A percentile compares a stretch with the other conserved stretches of the same genome.
These are phyloP conservation scores for Eulemur albifrons DNA, from an alignment of 2,797 vertebrate species.

Conservation along the genomic window DNA sequence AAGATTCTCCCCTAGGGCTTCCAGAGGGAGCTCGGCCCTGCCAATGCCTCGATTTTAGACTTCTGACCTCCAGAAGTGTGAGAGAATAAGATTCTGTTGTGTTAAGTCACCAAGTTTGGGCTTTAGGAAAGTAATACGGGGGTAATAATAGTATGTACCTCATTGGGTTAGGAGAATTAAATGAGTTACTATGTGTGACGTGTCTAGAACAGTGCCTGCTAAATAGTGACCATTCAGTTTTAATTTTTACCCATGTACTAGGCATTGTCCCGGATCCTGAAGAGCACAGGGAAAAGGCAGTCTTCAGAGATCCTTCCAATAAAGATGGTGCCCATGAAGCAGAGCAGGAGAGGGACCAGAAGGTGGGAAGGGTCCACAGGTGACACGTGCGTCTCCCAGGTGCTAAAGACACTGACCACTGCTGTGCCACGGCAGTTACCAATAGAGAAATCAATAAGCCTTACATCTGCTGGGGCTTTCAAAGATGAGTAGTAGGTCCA, in stretches of 20 bases:
- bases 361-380: background rate
- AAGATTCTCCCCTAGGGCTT: background rate
- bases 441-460: background rate
- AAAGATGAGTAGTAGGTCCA: background rate
- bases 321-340: background rate
- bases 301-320: background rate
- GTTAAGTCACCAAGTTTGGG: background rate
- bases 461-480: slow-evolving; percentile 36
- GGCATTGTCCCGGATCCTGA: background rate
- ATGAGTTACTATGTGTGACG: background rate
- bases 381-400: background rate
- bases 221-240: background rate
- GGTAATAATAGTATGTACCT: background rate
- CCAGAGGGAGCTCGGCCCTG: background rate
- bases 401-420: background rate
- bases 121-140: background rate
- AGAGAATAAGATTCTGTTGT: background rate
- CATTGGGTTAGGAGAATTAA: background rate
- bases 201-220: background rate
- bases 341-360: background rate
- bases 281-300: background rate
- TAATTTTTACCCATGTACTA: background rate
- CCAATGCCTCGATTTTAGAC: background rate
- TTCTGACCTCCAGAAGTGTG: background rate
- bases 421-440: background rate